Conservation (phyloP, 2,888 invertebrate genomes). For the Drosophila paranaensis region DNA sequence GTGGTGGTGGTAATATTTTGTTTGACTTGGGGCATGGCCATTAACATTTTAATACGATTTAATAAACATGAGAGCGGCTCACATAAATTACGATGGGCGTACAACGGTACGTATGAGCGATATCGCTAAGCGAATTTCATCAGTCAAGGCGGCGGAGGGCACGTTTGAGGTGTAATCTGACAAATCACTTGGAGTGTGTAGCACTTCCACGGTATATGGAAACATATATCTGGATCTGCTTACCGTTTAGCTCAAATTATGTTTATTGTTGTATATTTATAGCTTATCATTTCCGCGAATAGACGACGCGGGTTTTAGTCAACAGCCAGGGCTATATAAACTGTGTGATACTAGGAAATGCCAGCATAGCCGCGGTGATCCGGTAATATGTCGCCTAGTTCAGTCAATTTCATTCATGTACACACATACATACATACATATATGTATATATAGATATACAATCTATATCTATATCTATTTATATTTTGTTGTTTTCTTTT, state of each 20-base stretch:
- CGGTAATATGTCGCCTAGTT: conserved; percentile 24
- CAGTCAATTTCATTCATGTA: conserved; percentile 2
- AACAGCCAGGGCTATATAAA: conserved; percentile 27
- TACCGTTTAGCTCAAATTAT: background rate
- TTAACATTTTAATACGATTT: conserved; percentile 79
- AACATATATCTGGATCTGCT: background rate
- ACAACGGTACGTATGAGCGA: conserved; percentile 65
- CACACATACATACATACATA: too few relatives aligned
- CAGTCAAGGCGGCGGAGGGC: conserved; percentile 33
- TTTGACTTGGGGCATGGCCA: conserved; percentile 60
- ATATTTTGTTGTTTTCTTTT: background rate
- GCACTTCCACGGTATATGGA: background rate
- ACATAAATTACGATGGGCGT: conserved; percentile 64
- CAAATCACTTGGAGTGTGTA: too few relatives aligned
- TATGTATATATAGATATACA: background rate
- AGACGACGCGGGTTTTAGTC: conserved; percentile 34
- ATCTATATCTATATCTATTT: conserved; percentile 1
- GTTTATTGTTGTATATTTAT: background rate
- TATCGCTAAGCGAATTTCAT: conserved; percentile 61
- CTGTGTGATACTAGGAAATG: conserved; percentile 9
- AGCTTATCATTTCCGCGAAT: conserved; percentile 47
- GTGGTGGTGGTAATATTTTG: conserved; percentile 56
- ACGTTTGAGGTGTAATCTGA: background rate
- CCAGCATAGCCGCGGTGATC: conserved; percentile 30
- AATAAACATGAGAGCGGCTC: conserved; percentile 63